A percentile compares a stretch with the other conserved stretches of the same genome.
Conservation (phyloP, 1,140 invertebrate species). For the Drosophila simulans region DNA sequence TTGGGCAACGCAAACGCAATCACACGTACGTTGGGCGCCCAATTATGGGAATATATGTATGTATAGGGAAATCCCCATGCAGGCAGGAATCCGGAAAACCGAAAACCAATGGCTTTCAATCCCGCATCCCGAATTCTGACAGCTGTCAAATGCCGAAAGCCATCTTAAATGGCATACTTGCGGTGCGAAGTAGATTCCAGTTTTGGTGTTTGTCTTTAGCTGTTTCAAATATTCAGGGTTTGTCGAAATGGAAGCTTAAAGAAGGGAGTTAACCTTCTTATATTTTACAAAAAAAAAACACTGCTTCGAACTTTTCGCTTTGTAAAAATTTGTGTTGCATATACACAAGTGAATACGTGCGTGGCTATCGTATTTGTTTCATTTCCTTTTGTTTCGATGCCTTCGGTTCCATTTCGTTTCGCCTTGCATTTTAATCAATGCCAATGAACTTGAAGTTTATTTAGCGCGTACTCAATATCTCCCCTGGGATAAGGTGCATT, state of each 20-base stretch:
- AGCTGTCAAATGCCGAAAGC: constrained; percentile 15
- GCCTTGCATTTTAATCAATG: constrained; percentile 66
- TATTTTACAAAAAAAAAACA: background rate
- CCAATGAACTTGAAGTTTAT: constrained; percentile 75
- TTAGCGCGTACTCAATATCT: constrained; percentile 42
- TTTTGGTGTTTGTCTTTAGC: too few relatives aligned
- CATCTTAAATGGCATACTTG: too few relatives aligned
- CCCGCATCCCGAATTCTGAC: background rate
- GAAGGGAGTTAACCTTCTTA: too few relatives aligned
- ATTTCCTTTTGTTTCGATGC: constrained; percentile 31
- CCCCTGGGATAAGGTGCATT: constrained; percentile 24
- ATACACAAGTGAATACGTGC: constrained; percentile 3
- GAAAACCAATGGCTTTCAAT: constrained; percentile 9
- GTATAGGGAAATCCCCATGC: constrained; percentile 32
- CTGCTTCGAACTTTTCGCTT: background rate
- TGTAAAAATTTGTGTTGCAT: constrained; percentile 2
- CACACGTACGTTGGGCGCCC: constrained; percentile 13
- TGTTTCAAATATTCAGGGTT: background rate
- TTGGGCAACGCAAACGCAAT: background rate
- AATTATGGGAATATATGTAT: constrained; percentile 12
- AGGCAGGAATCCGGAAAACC: constrained; percentile 1
- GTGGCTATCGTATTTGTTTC: constrained; percentile 18
- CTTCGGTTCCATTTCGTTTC: constrained; percentile 36
- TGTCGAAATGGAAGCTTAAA: background rate
- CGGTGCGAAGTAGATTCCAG: too few relatives aligned